Evolutionary conservation across 35 echinoderm and acorn worm species (phyloP), one percentile per base, ranked within the genome.

Genomic region (Antedon bifida): DNA sequence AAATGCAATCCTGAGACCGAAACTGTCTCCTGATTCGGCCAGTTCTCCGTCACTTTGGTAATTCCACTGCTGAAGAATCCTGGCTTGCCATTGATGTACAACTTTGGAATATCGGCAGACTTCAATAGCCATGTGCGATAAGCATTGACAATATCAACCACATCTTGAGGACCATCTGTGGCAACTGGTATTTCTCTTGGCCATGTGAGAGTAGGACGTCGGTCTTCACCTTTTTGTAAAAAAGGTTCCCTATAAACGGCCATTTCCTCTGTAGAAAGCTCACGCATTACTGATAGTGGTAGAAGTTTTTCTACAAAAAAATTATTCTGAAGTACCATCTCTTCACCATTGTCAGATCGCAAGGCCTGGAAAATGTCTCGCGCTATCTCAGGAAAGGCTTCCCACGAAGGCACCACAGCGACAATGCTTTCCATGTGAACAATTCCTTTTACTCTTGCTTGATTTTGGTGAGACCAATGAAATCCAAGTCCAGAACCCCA

Each of bases 291-390:
- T 30, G 81, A 45, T 23, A 29, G 30, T 29, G 90, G 90, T 31
- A 91, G 81, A 30, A 91, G 77, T 32, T 79, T 46, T 36, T 91
- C 90, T 19, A 91, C 90, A 30, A 91, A 91, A 31, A 84, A 34
- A 76, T 91, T 91, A 23, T 91, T 87, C 32, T 91, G 36, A 10
- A 91, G 84, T 26, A 91, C 86, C 76, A 91, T 91, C 30, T 91
- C 90, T 33, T 91, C 90, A 9, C 90, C 90, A 36, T 73, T 46
- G 14, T 83, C 42, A 1, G 90, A 91, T 39, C 90, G 90, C 29
- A 91, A 30, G 14, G 16, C 28, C 34, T 78, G 31, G 76, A 91
- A 87, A 31, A 78, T 75, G 21, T 91, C 78, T n/a, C 81, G 85
- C 0, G 86, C 76, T 32, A 75, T 77, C 16, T 82, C 80, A 17